These are phyloP conservation scores for Festucalex cinctus DNA, from an alignment of 2,113 vertebrate species.

Conservation along the genomic window DNA sequence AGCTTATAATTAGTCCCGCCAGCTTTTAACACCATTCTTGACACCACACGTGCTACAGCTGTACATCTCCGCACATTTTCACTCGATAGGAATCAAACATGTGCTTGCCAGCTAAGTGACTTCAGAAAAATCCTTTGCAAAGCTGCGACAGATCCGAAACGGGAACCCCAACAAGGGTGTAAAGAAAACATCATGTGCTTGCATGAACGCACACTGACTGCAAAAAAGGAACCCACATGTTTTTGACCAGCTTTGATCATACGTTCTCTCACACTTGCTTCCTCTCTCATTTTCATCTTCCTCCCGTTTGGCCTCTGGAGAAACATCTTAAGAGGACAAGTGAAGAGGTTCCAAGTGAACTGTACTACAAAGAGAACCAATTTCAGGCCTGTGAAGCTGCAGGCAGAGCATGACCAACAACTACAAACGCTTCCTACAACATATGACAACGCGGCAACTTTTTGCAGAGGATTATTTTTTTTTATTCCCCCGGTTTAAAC, in stretches of 20 bases:
- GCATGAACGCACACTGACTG: constrained; percentile 8
- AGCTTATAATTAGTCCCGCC: background rate
- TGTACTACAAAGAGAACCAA: constrained; percentile 31
- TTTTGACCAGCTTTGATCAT: constrained; percentile 46
- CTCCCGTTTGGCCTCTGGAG: constrained; percentile 56
- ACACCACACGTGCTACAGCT: constrained; percentile 1
- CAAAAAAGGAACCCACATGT: constrained; percentile 6
- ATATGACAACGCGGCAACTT: background rate
- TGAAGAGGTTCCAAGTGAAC: constrained; percentile 51
- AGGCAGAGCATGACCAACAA: background rate
- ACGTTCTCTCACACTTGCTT: background rate
- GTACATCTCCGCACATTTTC: constrained; percentile 12
- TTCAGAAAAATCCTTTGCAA: constrained; percentile 40
- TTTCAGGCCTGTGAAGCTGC: background rate
- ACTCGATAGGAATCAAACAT: constrained; percentile 24
- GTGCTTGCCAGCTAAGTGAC: constrained; percentile 29
- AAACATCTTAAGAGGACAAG: constrained; percentile 34
- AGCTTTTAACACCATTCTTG: background rate
- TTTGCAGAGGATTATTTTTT: background rate
- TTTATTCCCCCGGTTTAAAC: background rate
- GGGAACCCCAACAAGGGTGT: constrained; percentile 43
- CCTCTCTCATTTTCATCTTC: constrained; percentile 24
- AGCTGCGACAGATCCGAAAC: constrained; percentile 45
- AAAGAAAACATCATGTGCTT: constrained; percentile 40
- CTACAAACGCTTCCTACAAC: background rate